phyloP scores from a whole-genome alignment of 2,113 vertebrate genomes.

The Cynocephalus volans region DNA sequence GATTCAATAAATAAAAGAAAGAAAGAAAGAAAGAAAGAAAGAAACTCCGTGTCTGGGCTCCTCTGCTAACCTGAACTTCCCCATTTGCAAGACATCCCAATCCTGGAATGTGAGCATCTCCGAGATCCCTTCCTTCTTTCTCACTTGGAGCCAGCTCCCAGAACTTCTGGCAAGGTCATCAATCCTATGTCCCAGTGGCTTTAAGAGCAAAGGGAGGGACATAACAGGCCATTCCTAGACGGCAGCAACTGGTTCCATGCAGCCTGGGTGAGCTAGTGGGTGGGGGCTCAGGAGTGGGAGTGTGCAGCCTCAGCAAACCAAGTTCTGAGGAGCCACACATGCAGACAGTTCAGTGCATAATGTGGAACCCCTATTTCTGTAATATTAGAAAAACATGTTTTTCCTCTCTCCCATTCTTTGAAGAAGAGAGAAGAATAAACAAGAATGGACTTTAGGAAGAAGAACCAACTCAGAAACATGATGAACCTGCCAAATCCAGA shows the following conservation, averaged over 20 bases:
- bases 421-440: conserved; percentile 18
- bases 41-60: neutral
- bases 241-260: neutral
- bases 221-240: neutral
- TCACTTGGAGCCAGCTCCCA: neutral
- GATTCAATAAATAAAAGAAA: too few relatives aligned
- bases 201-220: neutral
- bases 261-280: too few relatives aligned
- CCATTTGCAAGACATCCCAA: neutral
- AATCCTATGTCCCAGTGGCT: too few relatives aligned
- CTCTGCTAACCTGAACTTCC: neutral
- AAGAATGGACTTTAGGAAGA: neutral
- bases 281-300: neutral
- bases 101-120: fast-evolving
- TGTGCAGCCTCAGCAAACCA: neutral
- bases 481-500: neutral
- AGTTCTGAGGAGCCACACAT: neutral
- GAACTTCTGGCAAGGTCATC: neutral
- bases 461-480: neutral
- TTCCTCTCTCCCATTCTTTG: neutral
- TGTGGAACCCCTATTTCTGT: neutral
- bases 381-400: neutral
- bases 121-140: neutral
- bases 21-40: too few relatives aligned
- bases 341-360: neutral